Evolutionary conservation across 2,113 vertebrate species (phyloP).

Genomic region (Daphoenositta chrysoptera): DNA sequence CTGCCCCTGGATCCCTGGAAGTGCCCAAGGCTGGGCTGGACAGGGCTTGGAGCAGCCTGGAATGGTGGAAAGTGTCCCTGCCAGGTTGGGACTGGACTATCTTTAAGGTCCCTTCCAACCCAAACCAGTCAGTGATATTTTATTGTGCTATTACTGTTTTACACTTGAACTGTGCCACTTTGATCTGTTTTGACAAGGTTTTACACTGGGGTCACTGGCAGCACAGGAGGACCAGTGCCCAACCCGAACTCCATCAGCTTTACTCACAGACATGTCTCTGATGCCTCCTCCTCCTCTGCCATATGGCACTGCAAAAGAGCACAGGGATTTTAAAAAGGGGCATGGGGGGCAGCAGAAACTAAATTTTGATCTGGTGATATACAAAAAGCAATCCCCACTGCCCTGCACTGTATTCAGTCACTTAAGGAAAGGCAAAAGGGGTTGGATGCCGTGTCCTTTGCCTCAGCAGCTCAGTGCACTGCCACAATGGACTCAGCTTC

Average conservation of each 20-base stretch:
- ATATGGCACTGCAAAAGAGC: not conserved
- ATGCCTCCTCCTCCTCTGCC: not conserved
- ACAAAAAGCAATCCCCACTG: not conserved
- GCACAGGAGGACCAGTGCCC: not conserved
- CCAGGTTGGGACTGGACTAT: accelerated
- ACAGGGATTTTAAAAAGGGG: not conserved
- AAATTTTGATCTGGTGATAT: not conserved
- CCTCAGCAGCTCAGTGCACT: not conserved
- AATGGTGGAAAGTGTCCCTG: not conserved
- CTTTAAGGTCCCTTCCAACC: not conserved
- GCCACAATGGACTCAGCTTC: accelerated
- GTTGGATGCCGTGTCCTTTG: not conserved
- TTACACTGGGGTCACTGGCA: not conserved
- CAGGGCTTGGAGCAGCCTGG: not conserved
- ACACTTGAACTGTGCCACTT: not conserved
- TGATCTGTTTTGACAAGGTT: not conserved
- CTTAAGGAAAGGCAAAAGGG: not conserved
- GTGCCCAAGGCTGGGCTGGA: not conserved
- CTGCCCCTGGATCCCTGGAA: not conserved
- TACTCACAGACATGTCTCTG: too few species aligned
- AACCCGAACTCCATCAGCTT: not conserved
- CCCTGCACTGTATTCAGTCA: not conserved
- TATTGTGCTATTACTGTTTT: not conserved
- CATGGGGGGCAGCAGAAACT: not conserved
- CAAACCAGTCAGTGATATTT: not conserved